Evolutionary conservation across 2,888 invertebrate species (phyloP).

Genomic region (Micoletzkya japonica): DNA sequence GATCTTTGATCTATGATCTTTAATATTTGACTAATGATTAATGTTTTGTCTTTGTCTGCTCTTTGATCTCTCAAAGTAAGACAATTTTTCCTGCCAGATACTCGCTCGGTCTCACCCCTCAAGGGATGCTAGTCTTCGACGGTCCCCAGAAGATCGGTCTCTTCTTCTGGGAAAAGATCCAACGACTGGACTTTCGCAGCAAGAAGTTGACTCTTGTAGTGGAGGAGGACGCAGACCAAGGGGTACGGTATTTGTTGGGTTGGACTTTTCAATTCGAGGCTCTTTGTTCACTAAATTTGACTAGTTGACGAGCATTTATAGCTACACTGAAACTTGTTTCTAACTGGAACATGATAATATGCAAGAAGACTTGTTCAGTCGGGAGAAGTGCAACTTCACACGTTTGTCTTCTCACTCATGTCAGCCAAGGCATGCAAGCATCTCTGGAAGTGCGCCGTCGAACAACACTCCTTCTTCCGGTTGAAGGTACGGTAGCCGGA

Average conservation of each 20-base stretch:
- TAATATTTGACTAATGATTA: neutral
- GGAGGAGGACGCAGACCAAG: slow-evolving; percentile 94
- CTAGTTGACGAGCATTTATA: neutral
- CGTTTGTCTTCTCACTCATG: slow-evolving; percentile 90
- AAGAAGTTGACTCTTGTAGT: slow-evolving; percentile 95
- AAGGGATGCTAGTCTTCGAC: slow-evolving; percentile 96
- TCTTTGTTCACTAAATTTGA: neutral
- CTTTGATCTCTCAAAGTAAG: too few species aligned
- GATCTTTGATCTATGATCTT: neutral
- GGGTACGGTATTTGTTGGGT: slow-evolving; percentile 38
- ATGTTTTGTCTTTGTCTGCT: too few species aligned
- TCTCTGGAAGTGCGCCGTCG: slow-evolving; percentile 99
- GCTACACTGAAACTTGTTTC: neutral
- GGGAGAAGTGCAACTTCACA: slow-evolving; percentile 81
- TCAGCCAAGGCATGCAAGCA: slow-evolving; percentile 99
- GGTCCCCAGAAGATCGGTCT: slow-evolving; percentile 92
- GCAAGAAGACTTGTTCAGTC: neutral
- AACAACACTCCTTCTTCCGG: slow-evolving; percentile 98
- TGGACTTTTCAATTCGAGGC: neutral
- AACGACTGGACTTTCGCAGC: slow-evolving; percentile 93
- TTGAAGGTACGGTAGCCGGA: slow-evolving; percentile 71
- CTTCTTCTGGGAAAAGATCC: slow-evolving; percentile 98
- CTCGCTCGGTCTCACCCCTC: slow-evolving; percentile 92
- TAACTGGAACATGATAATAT: neutral
- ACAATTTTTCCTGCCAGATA: slow-evolving; percentile 71